Evolutionary conservation across 2,113 vertebrate genomes (phyloP), one percentile per base, ranked within the genome.

Genomic region (Phrynocephalus versicolor): DNA sequence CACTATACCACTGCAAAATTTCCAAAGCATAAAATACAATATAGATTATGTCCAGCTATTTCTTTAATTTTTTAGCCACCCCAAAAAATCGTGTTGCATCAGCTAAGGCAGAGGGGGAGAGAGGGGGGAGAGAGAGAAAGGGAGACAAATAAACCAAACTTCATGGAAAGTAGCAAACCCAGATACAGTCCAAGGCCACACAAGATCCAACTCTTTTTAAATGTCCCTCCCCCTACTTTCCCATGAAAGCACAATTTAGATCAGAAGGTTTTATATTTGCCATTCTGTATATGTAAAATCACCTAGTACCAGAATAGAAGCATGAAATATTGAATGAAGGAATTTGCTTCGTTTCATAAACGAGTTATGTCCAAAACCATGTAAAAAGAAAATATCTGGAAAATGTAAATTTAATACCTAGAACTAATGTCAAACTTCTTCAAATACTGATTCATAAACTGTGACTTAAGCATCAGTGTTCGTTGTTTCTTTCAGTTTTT

Each of bases 251-350:
- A 55, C 51, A 51, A 41, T 58, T 62, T 55, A 84, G 14, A 67
- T 75, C 73, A 84, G 62, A 76, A 58, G 51, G n/a, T 35, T 77
- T 55, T 45, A 35, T 7, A 51, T 33, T n/a, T 10, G 19, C n/a
- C n/a, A 67, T n/a, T 65, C 65, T 37, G 45, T 25, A 30, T 65
- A 3, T 76, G 72, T 67, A 84, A 84, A 76, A 30, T 67, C 39
- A 76, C 21, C 72, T 76, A 84, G 39, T 76, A 84, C 41, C 73
- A 51, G 75, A 67, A 25, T 41, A 55, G n/a, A 76, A 62, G 60
- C 72, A 67, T 84, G 45, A 25, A 65, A 35, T 37, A 27, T 35
- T 33, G 14, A 51, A 55, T 76, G 30, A 45, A 84, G n/a, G 73
- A 37, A 84, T 37, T 82, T 58, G 16, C 33, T 21, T 30, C 30